These are phyloP conservation scores for Torymus tubicola DNA, from an alignment of 2,888 invertebrate genomes.

Conservation along the genomic window DNA sequence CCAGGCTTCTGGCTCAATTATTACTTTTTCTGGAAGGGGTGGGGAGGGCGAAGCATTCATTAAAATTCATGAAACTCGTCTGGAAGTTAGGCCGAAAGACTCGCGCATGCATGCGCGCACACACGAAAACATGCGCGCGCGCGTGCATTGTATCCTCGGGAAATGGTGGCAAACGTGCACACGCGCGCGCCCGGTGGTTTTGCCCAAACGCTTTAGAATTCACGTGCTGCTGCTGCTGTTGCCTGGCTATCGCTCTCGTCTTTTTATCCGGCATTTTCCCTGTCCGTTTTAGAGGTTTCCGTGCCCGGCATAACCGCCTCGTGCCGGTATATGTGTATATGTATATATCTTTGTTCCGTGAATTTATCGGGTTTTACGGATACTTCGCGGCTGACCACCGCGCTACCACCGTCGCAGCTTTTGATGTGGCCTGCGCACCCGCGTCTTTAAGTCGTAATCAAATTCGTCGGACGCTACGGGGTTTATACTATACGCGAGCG, in stretches of 20 bases:
- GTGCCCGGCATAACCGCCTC: slow-evolving; percentile 69
- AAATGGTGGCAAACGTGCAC: slow-evolving; percentile 45
- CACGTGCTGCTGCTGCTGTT: slow-evolving; percentile 61
- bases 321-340: neutral
- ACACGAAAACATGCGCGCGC: slow-evolving; percentile 13
- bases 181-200: slow-evolving; percentile 43
- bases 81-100: slow-evolving; percentile 53
- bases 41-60: slow-evolving; percentile 57
- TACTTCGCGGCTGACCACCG: too few relatives aligned
- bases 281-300: slow-evolving; percentile 69
- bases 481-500: too few relatives aligned
- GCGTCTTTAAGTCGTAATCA: too few relatives aligned
- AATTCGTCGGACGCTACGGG: neutral
- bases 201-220: slow-evolving; percentile 71
- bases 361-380: neutral
- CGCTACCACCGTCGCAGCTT: too few relatives aligned
- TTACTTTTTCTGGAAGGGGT: slow-evolving; percentile 51
- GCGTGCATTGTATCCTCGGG: slow-evolving; percentile 54
- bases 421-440: too few relatives aligned
- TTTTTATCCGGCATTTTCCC: slow-evolving; percentile 39
- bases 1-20: slow-evolving; percentile 53
- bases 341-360: slow-evolving; percentile 15
- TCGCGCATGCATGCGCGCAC: slow-evolving; percentile 16
- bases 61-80: slow-evolving; percentile 65
- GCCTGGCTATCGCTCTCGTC: slow-evolving; percentile 36